Conservation (phyloP, 2,113 vertebrate genomes). For the Myrmecophaga tridactyla region DNA sequence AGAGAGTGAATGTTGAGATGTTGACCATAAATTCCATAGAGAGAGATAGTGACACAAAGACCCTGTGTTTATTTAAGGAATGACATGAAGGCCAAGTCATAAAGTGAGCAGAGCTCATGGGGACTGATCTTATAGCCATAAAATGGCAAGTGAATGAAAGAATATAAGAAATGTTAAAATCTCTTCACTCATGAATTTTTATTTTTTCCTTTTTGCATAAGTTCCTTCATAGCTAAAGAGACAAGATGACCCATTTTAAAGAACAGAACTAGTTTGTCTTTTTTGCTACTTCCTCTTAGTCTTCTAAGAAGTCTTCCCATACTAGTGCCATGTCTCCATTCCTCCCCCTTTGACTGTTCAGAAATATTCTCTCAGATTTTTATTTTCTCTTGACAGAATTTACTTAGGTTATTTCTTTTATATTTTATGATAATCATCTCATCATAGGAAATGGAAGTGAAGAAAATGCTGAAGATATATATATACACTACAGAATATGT, state of each 20-base stretch:
- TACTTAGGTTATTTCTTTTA: constrained; percentile 10
- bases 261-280: background rate
- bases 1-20: background rate
- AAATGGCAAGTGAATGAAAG: background rate
- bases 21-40: background rate
- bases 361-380: background rate
- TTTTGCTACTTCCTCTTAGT: background rate
- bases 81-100: background rate
- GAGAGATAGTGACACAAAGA: background rate
- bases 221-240: background rate
- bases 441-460: background rate
- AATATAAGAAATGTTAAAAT: constrained; percentile 21
- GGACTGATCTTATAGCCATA: background rate
- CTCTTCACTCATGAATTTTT: background rate
- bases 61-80: background rate
- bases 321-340: background rate
- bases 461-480: constrained; percentile 33
- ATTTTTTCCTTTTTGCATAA: background rate
- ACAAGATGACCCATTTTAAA: constrained; percentile 13
- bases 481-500: background rate
- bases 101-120: background rate
- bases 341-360: background rate
- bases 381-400: constrained; percentile 27
- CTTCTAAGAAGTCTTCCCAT: background rate
- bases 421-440: background rate